These are phyloP conservation scores for Furcifer pardalis DNA, from an alignment of 2,797 vertebrate species.

Conservation along the genomic window DNA sequence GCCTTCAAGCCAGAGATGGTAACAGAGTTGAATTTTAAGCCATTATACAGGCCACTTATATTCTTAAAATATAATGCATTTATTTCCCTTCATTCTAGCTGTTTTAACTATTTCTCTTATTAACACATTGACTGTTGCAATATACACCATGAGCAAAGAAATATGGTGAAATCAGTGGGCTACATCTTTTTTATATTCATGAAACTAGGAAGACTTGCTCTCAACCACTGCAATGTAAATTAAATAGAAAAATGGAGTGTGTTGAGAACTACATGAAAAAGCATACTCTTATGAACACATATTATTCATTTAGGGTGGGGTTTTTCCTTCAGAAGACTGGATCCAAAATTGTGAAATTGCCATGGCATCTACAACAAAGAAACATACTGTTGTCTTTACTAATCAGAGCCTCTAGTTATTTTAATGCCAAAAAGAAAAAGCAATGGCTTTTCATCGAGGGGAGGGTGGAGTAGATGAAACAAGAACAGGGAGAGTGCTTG, in stretches of 20 bases:
- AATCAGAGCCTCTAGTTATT: slow-evolving; percentile 50
- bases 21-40: slow-evolving; percentile 19
- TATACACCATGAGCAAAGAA: slow-evolving; percentile 2
- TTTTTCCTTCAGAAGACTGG: slow-evolving; percentile 19
- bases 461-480: neutral
- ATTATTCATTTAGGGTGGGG: neutral
- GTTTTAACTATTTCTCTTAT: neutral
- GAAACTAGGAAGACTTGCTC: neutral
- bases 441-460: neutral
- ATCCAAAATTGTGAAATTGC: slow-evolving; percentile 45
- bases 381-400: slow-evolving; percentile 47
- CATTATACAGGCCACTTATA: neutral
- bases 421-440: slow-evolving; percentile 45
- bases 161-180: neutral
- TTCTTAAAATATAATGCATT: neutral
- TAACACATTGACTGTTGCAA: slow-evolving; percentile 5
- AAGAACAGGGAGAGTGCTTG: slow-evolving; percentile 21
- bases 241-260: neutral
- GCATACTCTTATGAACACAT: neutral
- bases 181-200: neutral
- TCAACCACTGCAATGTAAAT: neutral
- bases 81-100: neutral
- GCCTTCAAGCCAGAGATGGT: slow-evolving; percentile 27
- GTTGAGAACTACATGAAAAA: neutral
- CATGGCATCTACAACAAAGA: slow-evolving; percentile 29